phyloP scores from a whole-genome alignment of 1,140 invertebrate genomes.

The Bombus sibiricus region DNA sequence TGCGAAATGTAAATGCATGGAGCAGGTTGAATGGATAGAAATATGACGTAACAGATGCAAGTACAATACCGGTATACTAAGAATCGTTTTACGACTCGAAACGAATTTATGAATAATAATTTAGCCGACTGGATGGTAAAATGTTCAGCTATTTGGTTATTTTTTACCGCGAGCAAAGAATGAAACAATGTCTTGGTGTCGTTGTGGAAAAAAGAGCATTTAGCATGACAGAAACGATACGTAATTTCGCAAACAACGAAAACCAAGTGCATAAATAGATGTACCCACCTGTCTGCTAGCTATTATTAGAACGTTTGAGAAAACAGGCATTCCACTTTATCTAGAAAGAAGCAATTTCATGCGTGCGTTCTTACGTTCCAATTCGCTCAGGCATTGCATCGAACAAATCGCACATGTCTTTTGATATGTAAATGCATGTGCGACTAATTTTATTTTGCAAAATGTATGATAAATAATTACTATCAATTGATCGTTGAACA shows the following conservation, averaged over 20 bases:
- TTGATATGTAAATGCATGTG: too few relatives aligned
- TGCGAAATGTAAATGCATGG: slow-evolving; percentile 2
- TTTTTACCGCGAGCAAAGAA: not conserved
- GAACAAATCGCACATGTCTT: too few relatives aligned
- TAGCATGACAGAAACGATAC: slow-evolving; percentile 54
- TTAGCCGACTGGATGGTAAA: not conserved
- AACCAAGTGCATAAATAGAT: slow-evolving; percentile 58
- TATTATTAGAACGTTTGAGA: slow-evolving; percentile 31
- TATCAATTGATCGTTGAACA: too few relatives aligned
- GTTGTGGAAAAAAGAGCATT: not conserved
- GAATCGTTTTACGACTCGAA: slow-evolving; percentile 18
- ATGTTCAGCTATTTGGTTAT: slow-evolving; percentile 2
- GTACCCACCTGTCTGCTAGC: slow-evolving; percentile 5
- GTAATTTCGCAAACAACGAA: slow-evolving; percentile 60
- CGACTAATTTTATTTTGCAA: not conserved
- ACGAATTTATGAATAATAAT: slow-evolving; percentile 29
- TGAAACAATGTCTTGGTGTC: not conserved
- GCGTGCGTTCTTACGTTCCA: not conserved
- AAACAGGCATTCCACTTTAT: not conserved
- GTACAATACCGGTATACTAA: not conserved
- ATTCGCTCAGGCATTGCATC: not conserved
- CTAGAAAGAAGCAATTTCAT: not conserved
- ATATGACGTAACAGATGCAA: not conserved
- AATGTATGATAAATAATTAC: too few relatives aligned
- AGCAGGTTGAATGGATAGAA: not conserved